A percentile compares a stretch with the other conserved stretches of the same genome.
These are phyloP conservation scores for Sinelater perroti DNA, from an alignment of 2,888 invertebrate species.

Conservation along the genomic window DNA sequence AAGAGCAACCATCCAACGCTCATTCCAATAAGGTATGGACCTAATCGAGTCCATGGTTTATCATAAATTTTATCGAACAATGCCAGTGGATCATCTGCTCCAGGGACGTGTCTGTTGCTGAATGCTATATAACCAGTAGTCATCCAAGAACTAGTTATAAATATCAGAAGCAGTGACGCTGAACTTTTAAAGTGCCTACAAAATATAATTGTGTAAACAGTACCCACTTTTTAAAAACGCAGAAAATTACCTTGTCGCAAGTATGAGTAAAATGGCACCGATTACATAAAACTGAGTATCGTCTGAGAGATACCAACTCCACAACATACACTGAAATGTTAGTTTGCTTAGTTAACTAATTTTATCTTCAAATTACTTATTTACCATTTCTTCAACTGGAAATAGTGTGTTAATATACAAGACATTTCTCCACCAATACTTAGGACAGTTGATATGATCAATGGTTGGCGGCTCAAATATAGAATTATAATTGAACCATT, in stretches of 20 bases:
- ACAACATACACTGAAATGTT: constrained; percentile 80
- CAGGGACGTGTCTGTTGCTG: constrained; percentile 80
- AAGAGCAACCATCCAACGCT: constrained; percentile 83
- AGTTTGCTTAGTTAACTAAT: background rate
- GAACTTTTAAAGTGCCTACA: constrained; percentile 81
- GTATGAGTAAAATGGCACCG: constrained; percentile 80
- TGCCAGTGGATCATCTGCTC: constrained; percentile 81
- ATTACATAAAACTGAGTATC: constrained; percentile 89
- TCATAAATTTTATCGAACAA: constrained; percentile 90
- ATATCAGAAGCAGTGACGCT: constrained; percentile 69
- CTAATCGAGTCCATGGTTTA: constrained; percentile 87
- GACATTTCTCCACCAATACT: constrained; percentile 89
- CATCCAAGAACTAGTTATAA: constrained; percentile 79
- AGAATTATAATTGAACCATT: constrained; percentile 83
- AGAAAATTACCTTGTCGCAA: constrained; percentile 72
- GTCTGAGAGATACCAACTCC: constrained; percentile 91
- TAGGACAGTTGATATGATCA: constrained; percentile 83
- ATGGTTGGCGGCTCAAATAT: constrained; percentile 85
- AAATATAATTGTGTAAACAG: constrained; percentile 25
- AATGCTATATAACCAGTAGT: constrained; percentile 84
- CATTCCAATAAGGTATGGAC: constrained; percentile 88
- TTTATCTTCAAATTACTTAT: constrained; percentile 34
- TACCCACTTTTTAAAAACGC: background rate
- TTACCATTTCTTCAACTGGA: constrained; percentile 85
- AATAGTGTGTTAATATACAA: constrained; percentile 87